These are phyloP conservation scores for Seira ritae DNA, from an alignment of 2,888 invertebrate genomes.

Conservation along the genomic window DNA sequence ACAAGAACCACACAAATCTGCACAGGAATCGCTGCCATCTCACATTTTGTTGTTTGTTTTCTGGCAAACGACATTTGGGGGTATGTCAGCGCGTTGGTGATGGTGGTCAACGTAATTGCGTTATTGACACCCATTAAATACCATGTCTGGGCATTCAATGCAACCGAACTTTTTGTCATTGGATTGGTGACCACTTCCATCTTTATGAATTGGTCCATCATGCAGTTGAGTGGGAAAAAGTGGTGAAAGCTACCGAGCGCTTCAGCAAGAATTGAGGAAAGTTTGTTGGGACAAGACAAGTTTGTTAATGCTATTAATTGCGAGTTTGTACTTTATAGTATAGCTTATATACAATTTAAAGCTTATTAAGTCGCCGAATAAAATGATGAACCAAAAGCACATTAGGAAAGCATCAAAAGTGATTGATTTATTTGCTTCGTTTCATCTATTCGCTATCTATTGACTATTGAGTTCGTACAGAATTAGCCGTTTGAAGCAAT, in stretches of 20 bases:
- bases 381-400: too few relatives aligned
- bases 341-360: too few relatives aligned
- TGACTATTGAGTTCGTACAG: too few relatives aligned
- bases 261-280: too few relatives aligned
- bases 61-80: constrained; percentile 48
- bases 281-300: too few relatives aligned
- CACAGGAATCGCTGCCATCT: constrained; percentile 24
- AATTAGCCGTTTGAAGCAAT: constrained; percentile 25
- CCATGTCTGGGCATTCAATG: constrained; percentile 50
- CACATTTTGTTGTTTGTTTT: constrained; percentile 45
- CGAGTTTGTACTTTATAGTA: too few relatives aligned
- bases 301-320: too few relatives aligned
- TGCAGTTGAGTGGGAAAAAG: background rate
- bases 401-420: too few relatives aligned
- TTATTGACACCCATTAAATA: constrained; percentile 55
- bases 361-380: too few relatives aligned
- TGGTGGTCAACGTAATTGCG: constrained; percentile 46
- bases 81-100: constrained; percentile 42
- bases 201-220: constrained; percentile 30
- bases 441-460: too few relatives aligned
- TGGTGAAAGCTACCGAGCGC: too few relatives aligned
- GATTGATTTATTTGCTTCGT: too few relatives aligned
- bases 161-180: constrained; percentile 50
- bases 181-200: constrained; percentile 50
- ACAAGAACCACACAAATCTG: constrained; percentile 53